Evolutionary conservation across 2,888 invertebrate species (phyloP).

Genomic region (Gymnosoma rotundatum): DNA sequence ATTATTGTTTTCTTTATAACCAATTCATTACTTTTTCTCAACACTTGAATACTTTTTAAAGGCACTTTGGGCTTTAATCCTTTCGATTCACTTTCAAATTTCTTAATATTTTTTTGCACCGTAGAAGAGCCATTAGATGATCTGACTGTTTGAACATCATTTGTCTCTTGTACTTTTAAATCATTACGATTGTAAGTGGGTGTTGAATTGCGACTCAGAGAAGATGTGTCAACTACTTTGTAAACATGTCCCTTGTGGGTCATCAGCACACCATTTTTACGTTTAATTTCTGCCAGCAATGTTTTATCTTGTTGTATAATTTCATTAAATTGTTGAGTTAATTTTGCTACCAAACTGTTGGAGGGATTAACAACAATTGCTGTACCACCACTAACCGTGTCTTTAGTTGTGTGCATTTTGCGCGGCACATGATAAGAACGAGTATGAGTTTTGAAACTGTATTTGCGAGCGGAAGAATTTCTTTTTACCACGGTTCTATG

Average conservation of each 20-base stretch:
- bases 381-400: constrained; percentile 37
- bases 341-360: constrained; percentile 85
- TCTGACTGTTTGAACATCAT: constrained; percentile 8
- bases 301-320: constrained; percentile 83
- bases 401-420: constrained; percentile 73
- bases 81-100: constrained; percentile 75
- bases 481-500: constrained; percentile 71
- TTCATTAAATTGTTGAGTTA: constrained; percentile 88
- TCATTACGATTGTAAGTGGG: constrained; percentile 39
- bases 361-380: constrained; percentile 58
- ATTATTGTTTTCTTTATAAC: constrained; percentile 62
- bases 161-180: constrained; percentile 61
- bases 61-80: constrained; percentile 78
- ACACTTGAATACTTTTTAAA: constrained; percentile 77
- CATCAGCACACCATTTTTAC: constrained; percentile 83
- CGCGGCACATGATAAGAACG: constrained; percentile 77
- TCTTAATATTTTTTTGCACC: constrained; percentile 77
- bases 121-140: constrained; percentile 74
- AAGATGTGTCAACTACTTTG: constrained; percentile 79
- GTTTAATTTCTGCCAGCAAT: constrained; percentile 84
- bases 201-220: constrained; percentile 27
- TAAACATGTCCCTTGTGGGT: constrained; percentile 81
- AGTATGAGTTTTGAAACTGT: constrained; percentile 81
- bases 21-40: constrained; percentile 79
- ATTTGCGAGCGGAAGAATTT: constrained; percentile 76